Evolutionary conservation across 2,888 invertebrate species (phyloP).

Genomic region (Trypoxylon attenuatum): DNA sequence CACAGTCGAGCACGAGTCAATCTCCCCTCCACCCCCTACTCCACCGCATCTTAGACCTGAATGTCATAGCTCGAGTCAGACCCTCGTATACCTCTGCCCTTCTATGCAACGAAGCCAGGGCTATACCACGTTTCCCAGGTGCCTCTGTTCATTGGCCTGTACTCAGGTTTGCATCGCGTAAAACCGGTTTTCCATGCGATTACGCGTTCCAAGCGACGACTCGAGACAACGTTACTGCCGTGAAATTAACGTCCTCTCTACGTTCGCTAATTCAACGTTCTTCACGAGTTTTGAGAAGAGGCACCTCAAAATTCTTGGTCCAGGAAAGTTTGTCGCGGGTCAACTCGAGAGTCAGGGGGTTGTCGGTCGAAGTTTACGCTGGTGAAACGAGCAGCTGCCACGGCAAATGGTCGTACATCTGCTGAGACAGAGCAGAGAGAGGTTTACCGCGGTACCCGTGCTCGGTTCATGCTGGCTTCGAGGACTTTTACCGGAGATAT

Average conservation of each 20-base stretch:
- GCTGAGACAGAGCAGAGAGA: constrained; percentile 59
- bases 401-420: constrained; percentile 71
- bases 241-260: constrained; percentile 9
- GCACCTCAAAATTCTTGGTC: too few relatives aligned
- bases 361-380: constrained; percentile 46
- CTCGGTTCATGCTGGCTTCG: constrained; percentile 25
- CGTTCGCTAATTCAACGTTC: neutral
- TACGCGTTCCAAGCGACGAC: constrained; percentile 13
- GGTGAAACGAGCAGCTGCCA: constrained; percentile 66
- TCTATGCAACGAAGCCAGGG: constrained; percentile 21
- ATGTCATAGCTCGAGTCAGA: constrained; percentile 27
- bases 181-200: constrained; percentile 49
- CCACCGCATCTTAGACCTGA: constrained; percentile 19
- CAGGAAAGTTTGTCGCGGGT: constrained; percentile 7
- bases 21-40: constrained; percentile 11
- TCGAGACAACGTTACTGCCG: neutral
- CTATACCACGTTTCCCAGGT: constrained; percentile 26
- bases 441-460: constrained; percentile 23
- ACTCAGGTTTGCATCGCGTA: constrained; percentile 18
- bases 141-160: constrained; percentile 23
- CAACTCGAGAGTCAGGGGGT: constrained; percentile 24
- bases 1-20: constrained; percentile 21
- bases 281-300: neutral
- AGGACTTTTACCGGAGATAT: constrained; percentile 12
- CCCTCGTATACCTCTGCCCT: constrained; percentile 32